Evolutionary conservation across 2,113 vertebrate species (phyloP).

Genomic region (Addax nasomaculatus): DNA sequence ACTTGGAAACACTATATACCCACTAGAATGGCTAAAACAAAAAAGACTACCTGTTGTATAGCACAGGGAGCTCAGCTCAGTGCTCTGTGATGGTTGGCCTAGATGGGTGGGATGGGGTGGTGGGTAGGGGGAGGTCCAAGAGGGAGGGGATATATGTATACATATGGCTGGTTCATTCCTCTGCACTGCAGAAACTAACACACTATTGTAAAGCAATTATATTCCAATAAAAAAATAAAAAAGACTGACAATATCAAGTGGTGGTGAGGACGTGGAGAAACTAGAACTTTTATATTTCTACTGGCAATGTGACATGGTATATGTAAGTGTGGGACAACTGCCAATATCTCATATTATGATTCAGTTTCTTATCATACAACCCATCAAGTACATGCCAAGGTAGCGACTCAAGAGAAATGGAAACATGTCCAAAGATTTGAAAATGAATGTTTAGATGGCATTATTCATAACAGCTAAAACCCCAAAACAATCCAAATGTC

Average conservation of each 20-base stretch:
- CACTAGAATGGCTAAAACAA: neutral
- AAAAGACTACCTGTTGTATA: neutral
- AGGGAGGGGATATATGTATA: neutral
- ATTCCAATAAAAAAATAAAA: neutral
- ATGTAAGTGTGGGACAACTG: neutral
- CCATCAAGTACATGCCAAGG: neutral
- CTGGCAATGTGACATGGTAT: neutral
- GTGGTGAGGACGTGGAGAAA: neutral
- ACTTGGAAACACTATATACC: neutral
- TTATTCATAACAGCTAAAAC: neutral
- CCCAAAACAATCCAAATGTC: neutral
- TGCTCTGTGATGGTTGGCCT: neutral
- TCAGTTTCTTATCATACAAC: neutral
- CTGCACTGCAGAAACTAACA: neutral
- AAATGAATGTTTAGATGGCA: neutral
- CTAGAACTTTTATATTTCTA: neutral
- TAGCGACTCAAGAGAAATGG: neutral
- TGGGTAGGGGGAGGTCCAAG: neutral
- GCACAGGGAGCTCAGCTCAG: neutral
- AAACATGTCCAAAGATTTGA: neutral
- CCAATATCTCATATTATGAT: neutral
- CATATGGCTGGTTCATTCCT: neutral
- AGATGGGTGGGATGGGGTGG: neutral
- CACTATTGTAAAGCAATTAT: neutral
- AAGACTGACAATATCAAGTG: neutral